Evolutionary conservation across 2,113 vertebrate genomes (phyloP).

Genomic region (Oncorhynchus tshawytscha): DNA sequence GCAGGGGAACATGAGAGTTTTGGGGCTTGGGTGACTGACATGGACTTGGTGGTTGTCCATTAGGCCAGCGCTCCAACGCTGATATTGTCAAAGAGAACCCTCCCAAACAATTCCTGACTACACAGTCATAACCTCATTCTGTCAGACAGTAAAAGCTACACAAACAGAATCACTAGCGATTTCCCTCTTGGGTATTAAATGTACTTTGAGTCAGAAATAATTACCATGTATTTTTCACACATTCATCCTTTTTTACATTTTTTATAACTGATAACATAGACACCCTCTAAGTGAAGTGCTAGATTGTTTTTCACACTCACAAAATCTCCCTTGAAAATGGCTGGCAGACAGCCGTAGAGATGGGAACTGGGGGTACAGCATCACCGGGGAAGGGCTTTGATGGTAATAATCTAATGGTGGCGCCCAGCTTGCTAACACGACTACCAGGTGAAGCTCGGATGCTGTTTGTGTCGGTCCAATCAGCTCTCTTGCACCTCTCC

Average conservation of each 20-base stretch:
- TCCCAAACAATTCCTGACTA: conserved; percentile 50
- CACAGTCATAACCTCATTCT: conserved; percentile 65
- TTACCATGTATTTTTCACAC: neutral
- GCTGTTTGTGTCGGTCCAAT: conserved; percentile 25
- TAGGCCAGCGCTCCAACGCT: conserved; percentile 30
- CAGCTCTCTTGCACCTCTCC: conserved; percentile 26
- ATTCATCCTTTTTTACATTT: neutral
- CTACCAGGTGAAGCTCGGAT: conserved; percentile 16
- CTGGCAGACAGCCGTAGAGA: neutral
- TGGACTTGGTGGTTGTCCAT: conserved; percentile 41
- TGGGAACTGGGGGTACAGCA: neutral
- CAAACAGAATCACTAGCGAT: conserved; percentile 27
- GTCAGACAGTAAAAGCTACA: conserved; percentile 44
- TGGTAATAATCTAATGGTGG: conserved; percentile 48
- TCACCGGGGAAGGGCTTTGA: neutral
- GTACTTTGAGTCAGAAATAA: conserved; percentile 14
- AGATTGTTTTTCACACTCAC: conserved; percentile 23
- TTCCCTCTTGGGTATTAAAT: conserved; percentile 30
- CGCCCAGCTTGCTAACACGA: neutral
- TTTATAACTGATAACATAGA: conserved; percentile 27
- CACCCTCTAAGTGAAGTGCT: conserved; percentile 10
- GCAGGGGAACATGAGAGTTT: too few relatives aligned
- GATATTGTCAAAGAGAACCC: conserved; percentile 34
- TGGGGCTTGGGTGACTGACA: neutral
- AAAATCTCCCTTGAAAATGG: conserved; percentile 18